These are phyloP conservation scores for Phrynocephalus vlangalii DNA, from an alignment of 2,797 vertebrate genomes.

Conservation along the genomic window DNA sequence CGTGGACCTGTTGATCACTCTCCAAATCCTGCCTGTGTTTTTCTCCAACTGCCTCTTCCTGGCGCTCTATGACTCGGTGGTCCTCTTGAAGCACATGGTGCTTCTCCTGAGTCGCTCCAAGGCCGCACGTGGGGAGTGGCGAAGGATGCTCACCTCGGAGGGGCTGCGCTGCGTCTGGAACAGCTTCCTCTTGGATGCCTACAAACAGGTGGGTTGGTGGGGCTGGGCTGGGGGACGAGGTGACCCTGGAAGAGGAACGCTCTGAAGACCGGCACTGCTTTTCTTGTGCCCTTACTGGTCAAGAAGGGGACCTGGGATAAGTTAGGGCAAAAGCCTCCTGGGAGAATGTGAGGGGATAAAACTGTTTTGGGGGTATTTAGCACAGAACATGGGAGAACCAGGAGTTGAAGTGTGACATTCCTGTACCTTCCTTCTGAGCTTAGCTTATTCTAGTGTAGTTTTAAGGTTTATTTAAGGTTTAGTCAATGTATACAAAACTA, in stretches of 20 bases:
- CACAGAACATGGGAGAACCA: slow-evolving; percentile 41
- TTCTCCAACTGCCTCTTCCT: slow-evolving; percentile 98
- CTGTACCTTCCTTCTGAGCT: slow-evolving; percentile 54
- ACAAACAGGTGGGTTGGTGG: slow-evolving; percentile 88
- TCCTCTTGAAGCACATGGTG: slow-evolving; percentile 92
- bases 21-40: slow-evolving; percentile 96
- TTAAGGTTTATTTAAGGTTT: slow-evolving; percentile 37
- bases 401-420: slow-evolving; percentile 45
- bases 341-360: background rate
- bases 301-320: background rate
- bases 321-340: background rate
- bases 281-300: background rate
- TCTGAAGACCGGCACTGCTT: background rate
- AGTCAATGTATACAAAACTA: slow-evolving; percentile 28
- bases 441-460: slow-evolving; percentile 57
- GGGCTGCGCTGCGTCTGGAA: slow-evolving; percentile 96
- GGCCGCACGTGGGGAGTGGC: slow-evolving; percentile 86
- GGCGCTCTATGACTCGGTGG: slow-evolving; percentile 95
- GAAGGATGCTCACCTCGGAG: slow-evolving; percentile 94
- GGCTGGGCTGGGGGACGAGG: background rate
- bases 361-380: background rate
- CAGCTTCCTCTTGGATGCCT: slow-evolving; percentile 94
- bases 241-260: background rate
- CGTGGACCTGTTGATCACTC: slow-evolving; percentile 92
- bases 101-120: slow-evolving; percentile 88